Conservation (phyloP, 2,888 invertebrate species). For the Galerucella nymphaeae region DNA sequence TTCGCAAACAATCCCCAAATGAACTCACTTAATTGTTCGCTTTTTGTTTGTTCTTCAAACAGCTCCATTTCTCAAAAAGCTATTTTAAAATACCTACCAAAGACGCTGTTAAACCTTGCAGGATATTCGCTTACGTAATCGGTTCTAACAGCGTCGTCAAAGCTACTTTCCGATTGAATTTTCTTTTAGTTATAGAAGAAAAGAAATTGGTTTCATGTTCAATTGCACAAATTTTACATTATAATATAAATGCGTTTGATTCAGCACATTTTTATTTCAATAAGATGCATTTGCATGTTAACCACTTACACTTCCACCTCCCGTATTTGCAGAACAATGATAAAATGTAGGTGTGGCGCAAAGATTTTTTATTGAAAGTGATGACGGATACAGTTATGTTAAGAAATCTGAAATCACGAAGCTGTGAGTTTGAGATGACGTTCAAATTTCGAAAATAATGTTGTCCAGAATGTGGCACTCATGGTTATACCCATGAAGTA, state of each 20-base stretch:
- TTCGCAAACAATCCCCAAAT: constrained; percentile 30
- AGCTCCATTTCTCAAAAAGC: constrained; percentile 25
- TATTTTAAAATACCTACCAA: constrained; percentile 24
- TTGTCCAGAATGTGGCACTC: no score
- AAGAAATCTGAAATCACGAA: no score
- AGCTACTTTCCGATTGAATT: background rate
- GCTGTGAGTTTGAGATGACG: no score
- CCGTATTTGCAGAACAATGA: no score
- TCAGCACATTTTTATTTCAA: no score
- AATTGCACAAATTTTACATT: background rate
- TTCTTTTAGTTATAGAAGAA: background rate
- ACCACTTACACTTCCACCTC: no score
- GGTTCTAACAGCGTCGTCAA: background rate
- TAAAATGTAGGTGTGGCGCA: no score
- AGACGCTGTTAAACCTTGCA: background rate
- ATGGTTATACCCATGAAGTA: no score
- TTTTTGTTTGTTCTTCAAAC: constrained; percentile 28
- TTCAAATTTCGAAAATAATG: no score
- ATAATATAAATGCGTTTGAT: background rate
- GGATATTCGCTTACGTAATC: constrained; percentile 12
- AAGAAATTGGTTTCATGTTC: constrained; percentile 3
- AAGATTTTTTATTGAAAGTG: no score
- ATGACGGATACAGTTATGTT: no score
- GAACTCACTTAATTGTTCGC: constrained; percentile 29
- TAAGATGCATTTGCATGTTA: no score